Evolutionary conservation across 2,797 vertebrate species (phyloP).

Genomic region (Channallabes apus): DNA sequence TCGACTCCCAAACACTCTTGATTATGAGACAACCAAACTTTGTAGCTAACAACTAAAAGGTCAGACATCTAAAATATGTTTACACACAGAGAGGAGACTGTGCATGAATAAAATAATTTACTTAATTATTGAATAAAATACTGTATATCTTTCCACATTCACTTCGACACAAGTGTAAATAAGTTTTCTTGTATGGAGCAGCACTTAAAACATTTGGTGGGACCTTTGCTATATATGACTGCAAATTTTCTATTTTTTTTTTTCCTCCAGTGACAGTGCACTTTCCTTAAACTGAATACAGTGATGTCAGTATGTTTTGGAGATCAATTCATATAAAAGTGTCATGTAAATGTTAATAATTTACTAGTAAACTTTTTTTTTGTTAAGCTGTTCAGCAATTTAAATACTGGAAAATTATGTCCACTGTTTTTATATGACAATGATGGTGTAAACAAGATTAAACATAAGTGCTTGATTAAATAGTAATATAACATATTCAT

Average conservation of each 20-base stretch:
- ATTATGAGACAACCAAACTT: constrained; percentile 95
- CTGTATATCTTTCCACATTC: constrained; percentile 37
- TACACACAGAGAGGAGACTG: constrained; percentile 35
- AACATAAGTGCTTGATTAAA: constrained; percentile 49
- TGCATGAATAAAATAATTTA: constrained; percentile 36
- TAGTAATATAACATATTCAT: constrained; percentile 43
- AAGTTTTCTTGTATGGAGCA: constrained; percentile 72
- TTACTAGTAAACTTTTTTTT: constrained; percentile 53
- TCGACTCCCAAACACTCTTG: constrained; percentile 90
- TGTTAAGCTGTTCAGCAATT: constrained; percentile 22
- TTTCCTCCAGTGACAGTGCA: constrained; percentile 80
- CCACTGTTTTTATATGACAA: constrained; percentile 41
- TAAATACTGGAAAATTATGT: constrained; percentile 19
- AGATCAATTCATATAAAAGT: constrained; percentile 98
- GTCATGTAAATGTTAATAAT: constrained; percentile 77
- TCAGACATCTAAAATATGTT: constrained; percentile 30
- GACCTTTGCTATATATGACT: constrained; percentile 72
- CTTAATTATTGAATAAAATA: constrained; percentile 26
- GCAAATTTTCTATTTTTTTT: constrained; percentile 76
- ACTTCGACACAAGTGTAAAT: constrained; percentile 58
- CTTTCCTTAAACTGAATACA: constrained; percentile 79
- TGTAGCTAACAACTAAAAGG: constrained; percentile 89
- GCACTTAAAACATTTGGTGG: constrained; percentile 61
- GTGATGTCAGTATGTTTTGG: constrained; percentile 96
- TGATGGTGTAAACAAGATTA: constrained; percentile 42